phyloP scores from a whole-genome alignment of 2,113 vertebrate genomes.

The Scophthalmus maximus region DNA sequence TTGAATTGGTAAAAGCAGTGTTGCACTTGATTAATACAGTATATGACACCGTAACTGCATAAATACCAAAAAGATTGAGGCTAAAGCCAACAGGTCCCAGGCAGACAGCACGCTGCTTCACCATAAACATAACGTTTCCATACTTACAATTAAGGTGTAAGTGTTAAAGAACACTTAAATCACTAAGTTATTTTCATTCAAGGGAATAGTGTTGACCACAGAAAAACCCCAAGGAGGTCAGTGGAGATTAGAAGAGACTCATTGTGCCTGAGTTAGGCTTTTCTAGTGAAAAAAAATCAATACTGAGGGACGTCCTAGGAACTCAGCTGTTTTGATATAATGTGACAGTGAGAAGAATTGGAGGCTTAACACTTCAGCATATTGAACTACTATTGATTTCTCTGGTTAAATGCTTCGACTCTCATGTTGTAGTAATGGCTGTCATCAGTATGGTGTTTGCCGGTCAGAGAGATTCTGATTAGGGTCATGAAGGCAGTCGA shows the following conservation, averaged over 20 bases:
- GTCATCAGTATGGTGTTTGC: slow-evolving; percentile 30
- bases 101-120: too few relatives aligned
- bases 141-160: too few relatives aligned
- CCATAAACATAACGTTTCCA: too few relatives aligned
- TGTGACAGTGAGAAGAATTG: slow-evolving; percentile 6
- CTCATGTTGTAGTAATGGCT: slow-evolving; percentile 19
- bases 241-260: not conserved
- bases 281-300: slow-evolving; percentile 26
- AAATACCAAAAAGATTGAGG: not conserved
- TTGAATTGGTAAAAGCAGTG: not conserved
- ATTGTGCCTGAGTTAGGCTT: not conserved
- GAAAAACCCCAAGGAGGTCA: slow-evolving; percentile 9
- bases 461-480: slow-evolving; percentile 26
- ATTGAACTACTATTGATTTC: slow-evolving; percentile 51
- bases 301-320: slow-evolving; percentile 16
- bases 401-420: slow-evolving; percentile 23
- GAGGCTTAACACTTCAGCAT: slow-evolving; percentile 14
- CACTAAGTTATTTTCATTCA: not conserved
- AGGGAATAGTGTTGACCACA: not conserved
- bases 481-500: slow-evolving; percentile 11
- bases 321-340: slow-evolving; percentile 24
- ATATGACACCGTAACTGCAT: not conserved
- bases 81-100: not conserved
- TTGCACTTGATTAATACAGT: not conserved
- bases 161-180: not conserved